These are phyloP conservation scores for Criorhina ranunculi DNA, from an alignment of 2,888 invertebrate species.

Conservation along the genomic window DNA sequence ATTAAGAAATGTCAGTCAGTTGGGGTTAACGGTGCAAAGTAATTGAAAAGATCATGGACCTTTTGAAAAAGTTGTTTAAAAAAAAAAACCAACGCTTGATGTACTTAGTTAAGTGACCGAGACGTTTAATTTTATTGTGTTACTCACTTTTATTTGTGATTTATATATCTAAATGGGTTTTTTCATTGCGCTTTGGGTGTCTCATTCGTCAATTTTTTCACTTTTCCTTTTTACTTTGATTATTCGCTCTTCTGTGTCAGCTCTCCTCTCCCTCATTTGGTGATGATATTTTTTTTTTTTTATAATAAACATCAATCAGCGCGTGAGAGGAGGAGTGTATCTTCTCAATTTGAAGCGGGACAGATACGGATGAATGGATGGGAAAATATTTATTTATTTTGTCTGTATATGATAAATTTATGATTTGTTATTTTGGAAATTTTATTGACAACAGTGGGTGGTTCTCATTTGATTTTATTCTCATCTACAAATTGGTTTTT, in stretches of 20 bases:
- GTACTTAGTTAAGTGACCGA: conserved; percentile 3
- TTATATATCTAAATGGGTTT: conserved; percentile 6
- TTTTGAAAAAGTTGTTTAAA: background rate
- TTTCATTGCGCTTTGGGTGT: background rate
- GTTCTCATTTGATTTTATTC: background rate
- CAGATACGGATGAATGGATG: conserved; percentile 4
- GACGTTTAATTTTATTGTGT: conserved; percentile 26
- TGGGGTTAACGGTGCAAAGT: background rate
- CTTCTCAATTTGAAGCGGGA: background rate
- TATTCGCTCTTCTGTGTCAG: background rate
- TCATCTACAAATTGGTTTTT: conserved; percentile 9
- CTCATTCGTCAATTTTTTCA: background rate
- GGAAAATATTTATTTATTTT: background rate
- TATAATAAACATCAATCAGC: conserved; percentile 1
- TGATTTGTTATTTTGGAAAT: conserved; percentile 14
- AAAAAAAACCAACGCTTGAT: conserved; percentile 22
- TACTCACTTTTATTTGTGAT: conserved; percentile 32
- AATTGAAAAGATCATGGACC: conserved; percentile 42
- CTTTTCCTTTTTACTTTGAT: background rate
- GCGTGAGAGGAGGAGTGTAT: background rate
- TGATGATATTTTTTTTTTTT: no score
- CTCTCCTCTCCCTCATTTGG: background rate
- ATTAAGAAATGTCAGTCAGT: conserved; percentile 12
- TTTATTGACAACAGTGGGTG: conserved; percentile 14
- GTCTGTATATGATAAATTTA: conserved; percentile 10